Base-by-base conservation (phyloP, 64 coral and sea anemone species). In the Montipora cactus region DNA sequence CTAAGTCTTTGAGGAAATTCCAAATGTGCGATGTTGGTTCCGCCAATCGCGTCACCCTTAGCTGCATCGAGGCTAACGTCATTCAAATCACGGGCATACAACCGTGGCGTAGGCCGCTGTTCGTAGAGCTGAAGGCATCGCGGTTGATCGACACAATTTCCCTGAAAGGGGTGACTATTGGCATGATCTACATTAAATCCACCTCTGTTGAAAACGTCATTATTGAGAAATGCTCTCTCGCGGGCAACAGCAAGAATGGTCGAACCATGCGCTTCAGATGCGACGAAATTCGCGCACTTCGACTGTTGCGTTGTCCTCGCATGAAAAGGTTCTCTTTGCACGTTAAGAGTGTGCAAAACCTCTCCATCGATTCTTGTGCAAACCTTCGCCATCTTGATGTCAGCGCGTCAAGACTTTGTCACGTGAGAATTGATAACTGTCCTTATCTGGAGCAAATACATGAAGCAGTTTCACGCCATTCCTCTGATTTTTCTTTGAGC, bases 261-360 rank as follows among this genome's bases (percentile, higher is more conserved):
- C 59, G 90, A 22, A 75, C 71, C 13, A 83, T 92, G 90, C 80
- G 74, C 13, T 82, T 92, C 20, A 83, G 84, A 19, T 92, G 90
- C 45, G 52, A 76, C 4, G 14, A 82, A 47, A 52, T 92, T 75
- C 47, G 73, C 37, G 90, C 80, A 16, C 45, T 92, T 21, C 50
- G 90, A 7, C 50, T 92, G 18, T 61, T 92, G 44, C 52, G 47
- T 8, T 92, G 90, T 37, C 44, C 79, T 84, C 46, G 80, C 46
- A 84, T 92, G 79, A 92, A 76, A 22, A 84, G 45, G n/a, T 84
- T 92, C 18, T 69, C 49, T 47, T 49, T 84, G 49, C 80, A 84
- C 11, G 90, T 92, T 0, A 74, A 80, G 15, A 59, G 73, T 66
- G 68, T 92, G 2, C 47, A 69, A 22, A 72, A 66, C 37, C 90